phyloP scores from a whole-genome alignment of 2,888 invertebrate species.

The Pasiphila rectangulata region DNA sequence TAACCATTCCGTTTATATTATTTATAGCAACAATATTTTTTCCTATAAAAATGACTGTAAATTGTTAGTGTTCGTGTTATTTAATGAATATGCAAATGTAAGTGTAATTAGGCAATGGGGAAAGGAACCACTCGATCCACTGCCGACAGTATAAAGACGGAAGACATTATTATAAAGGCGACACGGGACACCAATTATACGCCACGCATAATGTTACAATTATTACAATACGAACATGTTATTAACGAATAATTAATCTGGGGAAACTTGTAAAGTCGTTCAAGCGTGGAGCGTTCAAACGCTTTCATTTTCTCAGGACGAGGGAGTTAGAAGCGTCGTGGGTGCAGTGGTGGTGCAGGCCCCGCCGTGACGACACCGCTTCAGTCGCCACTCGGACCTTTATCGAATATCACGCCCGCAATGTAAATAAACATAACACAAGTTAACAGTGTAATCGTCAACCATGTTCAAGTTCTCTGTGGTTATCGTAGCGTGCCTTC shows the following conservation, averaged over 20 bases:
- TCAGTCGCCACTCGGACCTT: conserved; percentile 65
- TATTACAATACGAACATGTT: conserved; percentile 57
- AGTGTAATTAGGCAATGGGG: conserved; percentile 20
- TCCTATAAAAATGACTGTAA: no score
- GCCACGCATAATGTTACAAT: conserved; percentile 46
- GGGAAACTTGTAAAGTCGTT: conserved; percentile 65
- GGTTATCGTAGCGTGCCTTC: conserved; percentile 48
- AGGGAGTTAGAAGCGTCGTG: conserved; percentile 41
- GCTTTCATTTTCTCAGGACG: conserved; percentile 77
- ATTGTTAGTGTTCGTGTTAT: conserved; percentile 7
- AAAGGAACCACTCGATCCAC: conserved; percentile 20
- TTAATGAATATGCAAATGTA: conserved; percentile 22
- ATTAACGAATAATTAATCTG: conserved; percentile 65
- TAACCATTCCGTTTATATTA: no score
- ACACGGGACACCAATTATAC: conserved; percentile 51
- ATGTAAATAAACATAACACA: conserved; percentile 59
- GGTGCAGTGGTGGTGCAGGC: conserved; percentile 26
- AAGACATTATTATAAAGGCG: conserved; percentile 49
- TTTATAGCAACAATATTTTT: no score
- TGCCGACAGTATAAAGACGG: conserved; percentile 44
- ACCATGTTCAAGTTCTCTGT: conserved; percentile 60
- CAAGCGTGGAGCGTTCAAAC: conserved; percentile 57
- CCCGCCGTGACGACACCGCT: conserved; percentile 40
- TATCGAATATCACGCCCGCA: conserved; percentile 55
- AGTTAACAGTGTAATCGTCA: conserved; percentile 40